These are phyloP conservation scores for Meghimatium bilineatum DNA, from an alignment of 2,888 invertebrate genomes.

Conservation along the genomic window DNA sequence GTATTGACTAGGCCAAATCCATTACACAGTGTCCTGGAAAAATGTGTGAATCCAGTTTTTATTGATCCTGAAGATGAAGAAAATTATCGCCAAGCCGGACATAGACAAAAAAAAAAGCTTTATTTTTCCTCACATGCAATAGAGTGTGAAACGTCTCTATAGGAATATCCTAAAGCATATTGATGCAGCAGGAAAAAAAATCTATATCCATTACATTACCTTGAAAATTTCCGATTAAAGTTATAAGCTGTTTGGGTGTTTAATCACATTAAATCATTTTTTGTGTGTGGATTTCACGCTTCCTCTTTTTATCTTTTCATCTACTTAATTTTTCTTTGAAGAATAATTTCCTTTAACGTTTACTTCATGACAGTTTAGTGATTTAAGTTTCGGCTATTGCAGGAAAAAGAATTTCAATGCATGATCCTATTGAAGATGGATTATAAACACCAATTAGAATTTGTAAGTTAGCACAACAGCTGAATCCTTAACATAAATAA, in stretches of 20 bases:
- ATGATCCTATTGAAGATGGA: too few relatives aligned
- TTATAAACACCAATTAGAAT: too few relatives aligned
- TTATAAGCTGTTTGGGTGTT: neutral
- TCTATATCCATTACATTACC: neutral
- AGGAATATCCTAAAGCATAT: neutral
- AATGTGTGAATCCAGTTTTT: neutral
- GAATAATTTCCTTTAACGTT: too few relatives aligned
- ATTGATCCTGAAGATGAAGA: neutral
- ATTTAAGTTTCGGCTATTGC: too few relatives aligned
- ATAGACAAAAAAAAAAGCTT: neutral
- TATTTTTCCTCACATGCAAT: neutral
- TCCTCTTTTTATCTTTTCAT: too few relatives aligned
- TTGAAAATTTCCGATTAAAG: neutral
- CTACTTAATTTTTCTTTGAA: too few relatives aligned
- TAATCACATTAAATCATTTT: too few relatives aligned
- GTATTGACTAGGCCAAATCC: constrained; percentile 16
- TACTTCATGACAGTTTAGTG: too few relatives aligned
- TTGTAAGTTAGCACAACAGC: too few relatives aligned
- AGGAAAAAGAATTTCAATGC: too few relatives aligned
- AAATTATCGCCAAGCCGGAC: neutral
- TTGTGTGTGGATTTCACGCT: too few relatives aligned
- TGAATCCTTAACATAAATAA: too few relatives aligned
- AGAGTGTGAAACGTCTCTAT: neutral
- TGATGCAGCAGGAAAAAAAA: neutral
- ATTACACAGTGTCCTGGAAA: neutral